Percentiles rank a stretch among this genome's conserved stretches.
These are phyloP conservation scores for Gari tellinella DNA, from an alignment of 2,888 invertebrate genomes.

Conservation along the genomic window DNA sequence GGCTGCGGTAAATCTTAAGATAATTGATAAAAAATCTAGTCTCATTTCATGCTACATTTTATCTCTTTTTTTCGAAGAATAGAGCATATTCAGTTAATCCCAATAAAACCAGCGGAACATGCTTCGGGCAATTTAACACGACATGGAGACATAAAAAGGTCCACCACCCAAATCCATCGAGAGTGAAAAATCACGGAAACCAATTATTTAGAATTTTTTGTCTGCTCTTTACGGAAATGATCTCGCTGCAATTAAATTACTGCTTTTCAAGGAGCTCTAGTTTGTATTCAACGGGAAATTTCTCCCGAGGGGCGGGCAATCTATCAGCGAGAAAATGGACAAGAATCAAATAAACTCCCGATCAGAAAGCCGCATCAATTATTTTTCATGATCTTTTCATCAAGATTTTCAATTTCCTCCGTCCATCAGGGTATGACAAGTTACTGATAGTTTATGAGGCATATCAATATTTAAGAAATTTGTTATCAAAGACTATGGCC, in stretches of 20 bases:
- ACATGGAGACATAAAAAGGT: slow-evolving; percentile 30
- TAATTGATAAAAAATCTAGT: slow-evolving; percentile 44
- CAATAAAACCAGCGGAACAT: slow-evolving; percentile 32
- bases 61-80: slow-evolving; percentile 37
- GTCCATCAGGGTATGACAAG: slow-evolving; percentile 26
- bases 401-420: slow-evolving; percentile 56
- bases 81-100: slow-evolving; percentile 48
- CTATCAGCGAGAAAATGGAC: slow-evolving; percentile 15
- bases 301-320: slow-evolving; percentile 25
- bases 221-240: slow-evolving; percentile 38
- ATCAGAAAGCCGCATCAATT: slow-evolving; percentile 25
- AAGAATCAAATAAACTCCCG: slow-evolving; percentile 23
- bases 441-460: slow-evolving; percentile 33
- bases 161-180: slow-evolving; percentile 21
- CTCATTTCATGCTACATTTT: slow-evolving; percentile 45
- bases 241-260: slow-evolving; percentile 46
- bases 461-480: slow-evolving; percentile 49
- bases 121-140: slow-evolving; percentile 51
- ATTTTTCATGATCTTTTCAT: slow-evolving; percentile 33
- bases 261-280: slow-evolving; percentile 17
- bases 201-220: slow-evolving; percentile 43
- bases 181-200: slow-evolving; percentile 36
- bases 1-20: slow-evolving; percentile 24
- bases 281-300: slow-evolving; percentile 36
- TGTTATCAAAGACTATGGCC: slow-evolving; percentile 8